phyloP scores from a whole-genome alignment of 92 coral and sea anemone genomes.

The Porites divaricata region DNA sequence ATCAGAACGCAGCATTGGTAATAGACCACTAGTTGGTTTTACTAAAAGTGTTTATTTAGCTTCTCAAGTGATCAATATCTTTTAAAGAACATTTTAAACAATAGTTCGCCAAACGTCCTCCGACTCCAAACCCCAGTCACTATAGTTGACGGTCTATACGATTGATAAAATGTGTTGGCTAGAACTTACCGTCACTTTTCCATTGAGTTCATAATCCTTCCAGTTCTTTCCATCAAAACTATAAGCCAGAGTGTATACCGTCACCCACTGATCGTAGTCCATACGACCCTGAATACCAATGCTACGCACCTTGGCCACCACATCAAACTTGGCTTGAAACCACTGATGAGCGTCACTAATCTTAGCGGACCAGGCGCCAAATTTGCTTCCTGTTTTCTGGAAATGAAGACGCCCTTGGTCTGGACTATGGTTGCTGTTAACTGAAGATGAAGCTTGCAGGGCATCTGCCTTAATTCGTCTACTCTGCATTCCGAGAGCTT shows the following conservation, averaged over 20 bases:
- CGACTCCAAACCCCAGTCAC: too few species aligned
- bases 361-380: constrained; percentile 61
- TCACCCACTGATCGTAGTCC: constrained; percentile 64
- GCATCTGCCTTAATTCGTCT: constrained; percentile 35
- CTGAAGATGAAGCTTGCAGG: constrained; percentile 49
- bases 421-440: constrained; percentile 28
- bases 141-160: too few species aligned
- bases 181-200: constrained; percentile 46
- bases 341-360: constrained; percentile 42
- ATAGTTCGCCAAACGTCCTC: too few species aligned
- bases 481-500: constrained; percentile 61
- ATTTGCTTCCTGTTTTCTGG: constrained; percentile 31
- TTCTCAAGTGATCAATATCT: too few species aligned
- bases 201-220: constrained; percentile 38
- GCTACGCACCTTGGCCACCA: constrained; percentile 56
- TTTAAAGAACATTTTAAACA: too few species aligned
- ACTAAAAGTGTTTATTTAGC: too few species aligned
- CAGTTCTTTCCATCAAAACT: constrained; percentile 56
- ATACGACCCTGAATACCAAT: constrained; percentile 56
- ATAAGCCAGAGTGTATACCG: constrained; percentile 47
- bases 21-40: too few species aligned
- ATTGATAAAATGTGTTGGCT: neutral
- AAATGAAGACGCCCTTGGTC: constrained; percentile 47
- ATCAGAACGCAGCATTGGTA: too few species aligned
- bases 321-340: constrained; percentile 59